Evolutionary conservation across 2,888 invertebrate genomes (phyloP).

Genomic region (Trisateles emortualis): DNA sequence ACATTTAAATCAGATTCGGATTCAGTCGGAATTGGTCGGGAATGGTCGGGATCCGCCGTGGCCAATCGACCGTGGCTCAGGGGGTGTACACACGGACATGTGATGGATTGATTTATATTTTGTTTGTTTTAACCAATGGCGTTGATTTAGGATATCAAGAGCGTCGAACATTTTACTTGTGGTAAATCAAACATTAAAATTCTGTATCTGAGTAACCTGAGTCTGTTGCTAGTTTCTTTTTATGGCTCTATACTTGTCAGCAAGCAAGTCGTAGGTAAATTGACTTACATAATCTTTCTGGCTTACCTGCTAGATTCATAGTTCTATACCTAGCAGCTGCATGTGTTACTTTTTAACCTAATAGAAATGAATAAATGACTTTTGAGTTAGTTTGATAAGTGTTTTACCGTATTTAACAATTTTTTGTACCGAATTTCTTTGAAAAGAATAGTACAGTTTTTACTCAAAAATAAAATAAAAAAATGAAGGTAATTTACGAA

Average conservation of each 20-base stretch:
- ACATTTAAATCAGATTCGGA: constrained; percentile 75
- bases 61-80: constrained; percentile 48
- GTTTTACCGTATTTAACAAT: constrained; percentile 9
- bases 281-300: too few species aligned
- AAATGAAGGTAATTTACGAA: constrained; percentile 20
- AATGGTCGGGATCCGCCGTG: constrained; percentile 43
- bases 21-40: constrained; percentile 61
- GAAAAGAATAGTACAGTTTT: constrained; percentile 28
- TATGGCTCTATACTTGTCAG: too few species aligned
- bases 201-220: too few species aligned
- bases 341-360: too few species aligned
- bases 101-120: constrained; percentile 51
- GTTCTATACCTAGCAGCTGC: too few species aligned
- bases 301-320: too few species aligned
- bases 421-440: constrained; percentile 26
- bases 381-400: too few species aligned
- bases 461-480: constrained; percentile 11
- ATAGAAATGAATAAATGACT: too few species aligned
- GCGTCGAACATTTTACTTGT: background rate
- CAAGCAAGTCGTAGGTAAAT: background rate
- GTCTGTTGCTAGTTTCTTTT: too few species aligned
- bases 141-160: constrained; percentile 15
- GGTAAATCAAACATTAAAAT: too few species aligned
- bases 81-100: constrained; percentile 40
- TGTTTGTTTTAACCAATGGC: constrained; percentile 39